A percentile compares a stretch with the other conserved stretches of the same genome.
Evolutionary conservation across 37 sponge, comb jelly and placozoan species (phyloP).

Genomic region (Haliclona indistincta): DNA sequence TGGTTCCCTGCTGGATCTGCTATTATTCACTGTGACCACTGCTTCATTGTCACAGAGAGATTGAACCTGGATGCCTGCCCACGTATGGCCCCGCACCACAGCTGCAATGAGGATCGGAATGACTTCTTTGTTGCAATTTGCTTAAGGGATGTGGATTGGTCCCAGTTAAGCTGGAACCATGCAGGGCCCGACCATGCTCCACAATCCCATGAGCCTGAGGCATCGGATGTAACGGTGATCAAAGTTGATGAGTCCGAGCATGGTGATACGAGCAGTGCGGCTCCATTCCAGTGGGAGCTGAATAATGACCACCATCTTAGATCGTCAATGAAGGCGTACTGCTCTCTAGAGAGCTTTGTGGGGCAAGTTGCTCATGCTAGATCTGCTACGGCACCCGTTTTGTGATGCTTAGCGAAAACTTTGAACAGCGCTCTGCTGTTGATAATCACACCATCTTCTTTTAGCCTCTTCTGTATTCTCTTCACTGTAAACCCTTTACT

Average conservation of each 20-base stretch:
- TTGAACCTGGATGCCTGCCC: slow-evolving; percentile 14
- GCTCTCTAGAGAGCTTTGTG: no score
- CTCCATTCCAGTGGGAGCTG: slow-evolving; percentile 16
- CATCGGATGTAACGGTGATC: slow-evolving; percentile 11
- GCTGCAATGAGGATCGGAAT: slow-evolving; percentile 29
- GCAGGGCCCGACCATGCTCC: slow-evolving; percentile 2
- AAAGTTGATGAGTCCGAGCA: not conserved
- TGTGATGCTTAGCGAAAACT: no score
- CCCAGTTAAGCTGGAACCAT: slow-evolving; percentile 52
- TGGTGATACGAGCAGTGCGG: not conserved
- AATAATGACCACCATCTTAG: slow-evolving; percentile 26
- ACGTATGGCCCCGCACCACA: slow-evolving; percentile 33
- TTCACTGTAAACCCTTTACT: no score
- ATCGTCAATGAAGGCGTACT: no score
- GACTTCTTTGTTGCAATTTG: slow-evolving; percentile 31
- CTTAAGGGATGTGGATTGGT: not conserved
- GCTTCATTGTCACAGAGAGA: slow-evolving; percentile 33
- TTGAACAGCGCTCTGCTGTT: no score
- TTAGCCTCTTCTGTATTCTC: no score
- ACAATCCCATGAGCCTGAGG: slow-evolving; percentile 30
- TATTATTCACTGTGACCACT: slow-evolving; percentile 16
- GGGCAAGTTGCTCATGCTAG: no score
- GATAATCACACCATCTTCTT: no score
- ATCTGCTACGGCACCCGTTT: no score
- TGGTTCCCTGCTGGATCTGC: slow-evolving; percentile 18